phyloP scores from a whole-genome alignment of 2,888 invertebrate genomes.

The Ormyrus nitidulus region DNA sequence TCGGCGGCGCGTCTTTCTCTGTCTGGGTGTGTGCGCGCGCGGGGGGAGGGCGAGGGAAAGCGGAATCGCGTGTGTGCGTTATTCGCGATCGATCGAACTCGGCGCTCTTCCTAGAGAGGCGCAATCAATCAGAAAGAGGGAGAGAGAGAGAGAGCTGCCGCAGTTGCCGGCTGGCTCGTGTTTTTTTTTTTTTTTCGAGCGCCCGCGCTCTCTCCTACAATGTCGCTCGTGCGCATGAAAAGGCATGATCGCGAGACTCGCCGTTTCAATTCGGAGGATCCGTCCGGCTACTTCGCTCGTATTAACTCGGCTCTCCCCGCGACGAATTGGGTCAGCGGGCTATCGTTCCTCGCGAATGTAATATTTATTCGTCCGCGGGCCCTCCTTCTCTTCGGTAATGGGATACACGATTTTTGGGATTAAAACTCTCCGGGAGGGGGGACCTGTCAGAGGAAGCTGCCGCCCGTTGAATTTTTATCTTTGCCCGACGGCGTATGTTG shows the following conservation, averaged over 20 bases:
- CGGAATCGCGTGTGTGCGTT: slow-evolving; percentile 37
- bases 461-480: too few species aligned
- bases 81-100: slow-evolving; percentile 22
- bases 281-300: not conserved
- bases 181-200: too few species aligned
- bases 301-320: slow-evolving; percentile 6
- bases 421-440: too few species aligned
- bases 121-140: slow-evolving; percentile 39
- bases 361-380: slow-evolving; percentile 3
- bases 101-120: slow-evolving; percentile 26
- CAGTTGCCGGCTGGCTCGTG: too few species aligned
- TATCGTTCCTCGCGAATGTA: slow-evolving; percentile 12
- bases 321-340: slow-evolving; percentile 16
- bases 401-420: too few species aligned
- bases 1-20: too few species aligned
- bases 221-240: not conserved
- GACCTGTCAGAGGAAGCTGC: too few species aligned
- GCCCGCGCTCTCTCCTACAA: not conserved
- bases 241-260: too few species aligned
- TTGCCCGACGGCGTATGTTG: too few species aligned
- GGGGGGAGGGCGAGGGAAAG: too few species aligned
- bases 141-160: not conserved
- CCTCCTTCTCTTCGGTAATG: too few species aligned
- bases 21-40: too few species aligned
- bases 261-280: not conserved